Base-by-base conservation (phyloP, 1,140 invertebrate species). In the Temnothorax longispinosus region DNA sequence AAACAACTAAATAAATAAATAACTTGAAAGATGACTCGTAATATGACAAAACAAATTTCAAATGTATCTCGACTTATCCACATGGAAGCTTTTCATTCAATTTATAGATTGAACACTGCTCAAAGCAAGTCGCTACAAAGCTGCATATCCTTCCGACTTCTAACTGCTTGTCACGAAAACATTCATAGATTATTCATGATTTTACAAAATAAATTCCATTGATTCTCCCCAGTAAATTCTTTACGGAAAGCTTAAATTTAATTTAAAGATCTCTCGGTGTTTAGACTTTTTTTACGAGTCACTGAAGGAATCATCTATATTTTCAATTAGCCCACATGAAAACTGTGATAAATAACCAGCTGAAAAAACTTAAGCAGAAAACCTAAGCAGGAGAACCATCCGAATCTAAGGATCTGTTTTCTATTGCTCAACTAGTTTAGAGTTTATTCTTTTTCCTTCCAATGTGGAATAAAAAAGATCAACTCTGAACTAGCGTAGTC, bases 101-200 rank as follows among this genome's bases (percentile, higher is more conserved):
- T 67, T 67, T 13, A 50, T 13, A 47, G 10, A 47, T 27, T 69
- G 2, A 65, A 65, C 18, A 50, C 11, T 21, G 1, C 6, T 67
- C 15, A 60, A 58, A 13, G 35, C 62, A n/a, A 65, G 58, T 62
- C 27, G 4, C 10, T 13, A 65, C 10, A 10, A 64, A 18, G 7
- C 3, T n/a, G n/a, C 0, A 6, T 6, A n/a, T 1, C 35, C 41
- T 5, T 38, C 18, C 0, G 0, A 38, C 8, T 38, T n/a, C 62
- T 38, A 38, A 13, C 47, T 47, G 11, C 3, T 64, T n/a, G 15
- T 64, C 7, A 64, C 2, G 38, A 65, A 41, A 1, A 56, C 15
- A 18, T 32, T 77, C 4, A 21, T 60, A n/a, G 18, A 78, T 13
- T 50, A 64, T 15, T 62, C 32, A 18, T 77, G 35, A 75, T 18